A percentile compares a stretch with the other conserved stretches of the same genome.
These are phyloP conservation scores for Tokudaia muenninki DNA, from an alignment of 2,797 vertebrate genomes.

Conservation along the genomic window DNA sequence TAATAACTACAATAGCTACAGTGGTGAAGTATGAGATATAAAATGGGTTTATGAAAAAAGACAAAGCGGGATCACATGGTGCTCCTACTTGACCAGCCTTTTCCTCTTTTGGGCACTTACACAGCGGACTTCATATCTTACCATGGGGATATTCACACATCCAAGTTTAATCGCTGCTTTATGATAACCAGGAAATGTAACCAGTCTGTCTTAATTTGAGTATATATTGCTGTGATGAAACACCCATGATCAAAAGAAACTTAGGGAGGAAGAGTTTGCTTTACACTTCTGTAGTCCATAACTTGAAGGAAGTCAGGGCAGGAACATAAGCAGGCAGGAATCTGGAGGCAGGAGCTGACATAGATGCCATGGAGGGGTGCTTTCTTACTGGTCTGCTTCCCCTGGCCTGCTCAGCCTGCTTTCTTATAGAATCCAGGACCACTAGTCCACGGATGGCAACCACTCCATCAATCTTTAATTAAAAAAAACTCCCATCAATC, in stretches of 20 bases:
- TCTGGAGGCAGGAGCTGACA: too few relatives aligned
- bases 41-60: background rate
- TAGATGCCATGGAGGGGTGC: too few relatives aligned
- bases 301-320: too few relatives aligned
- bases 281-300: too few relatives aligned
- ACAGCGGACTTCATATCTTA: background rate
- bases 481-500: too few relatives aligned
- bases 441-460: too few relatives aligned
- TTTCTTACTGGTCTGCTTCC: too few relatives aligned
- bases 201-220: background rate
- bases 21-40: background rate
- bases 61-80: background rate
- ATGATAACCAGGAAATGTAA: background rate
- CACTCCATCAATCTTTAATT: background rate
- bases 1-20: background rate
- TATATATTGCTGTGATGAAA: too few relatives aligned
- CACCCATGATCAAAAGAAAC: background rate
- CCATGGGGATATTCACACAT: background rate
- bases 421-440: too few relatives aligned
- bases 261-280: too few relatives aligned
- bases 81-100: background rate
- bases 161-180: background rate
- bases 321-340: too few relatives aligned
- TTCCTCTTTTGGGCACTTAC: background rate
- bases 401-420: too few relatives aligned